Base-by-base conservation (phyloP, 2,797 vertebrate genomes). In the Spatula clypeata region DNA sequence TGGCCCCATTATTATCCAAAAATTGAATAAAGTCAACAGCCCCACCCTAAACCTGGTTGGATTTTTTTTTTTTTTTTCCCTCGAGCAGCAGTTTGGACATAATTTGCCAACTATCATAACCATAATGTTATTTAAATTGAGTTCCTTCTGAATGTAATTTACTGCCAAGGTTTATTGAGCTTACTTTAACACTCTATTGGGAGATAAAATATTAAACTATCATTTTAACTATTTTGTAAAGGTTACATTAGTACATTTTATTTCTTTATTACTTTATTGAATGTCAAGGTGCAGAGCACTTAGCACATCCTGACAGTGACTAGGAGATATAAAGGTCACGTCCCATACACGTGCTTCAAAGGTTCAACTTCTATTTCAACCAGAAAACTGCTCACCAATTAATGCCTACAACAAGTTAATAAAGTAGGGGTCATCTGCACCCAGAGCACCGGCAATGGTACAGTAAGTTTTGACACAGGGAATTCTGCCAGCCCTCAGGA, bases 191-290 rank as follows among this genome's bases (percentile, higher is more conserved):
- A 75, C 88, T 96, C 90, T 66, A 91, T 95, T 71, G 61, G 55
- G 83, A 97, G 79, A 97, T 92, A 97, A 97, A 97, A 97, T 98
- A 97, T 94, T 97, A 98, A 98, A 97, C 95, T 97, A 97, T 95
- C 89, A 92, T 96, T 97, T 97, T 72, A 97, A 97, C 90, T 92
- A 94, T 97, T 98, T 96, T 95, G 96, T 95, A 97, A 98, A 97
- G 96, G 94, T 97, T 97, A 97, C 83, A 72, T 97, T 97, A 95
- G 90, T 94, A 96, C 93, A 82, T 97, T 97, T 97, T 74, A 97
- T 96, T 97, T 97, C 94, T 97, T 97, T 97, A 97, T 97, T 96
- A 87, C 91, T 88, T 79, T 91, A 73, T 49, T 97, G 95, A 98
- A 97, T 97, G 97, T 96, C 97, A 98, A 94, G 96, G 94, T 91